Evolutionary conservation across 2,113 vertebrate genomes (phyloP).

Genomic region (Prinia subflava): DNA sequence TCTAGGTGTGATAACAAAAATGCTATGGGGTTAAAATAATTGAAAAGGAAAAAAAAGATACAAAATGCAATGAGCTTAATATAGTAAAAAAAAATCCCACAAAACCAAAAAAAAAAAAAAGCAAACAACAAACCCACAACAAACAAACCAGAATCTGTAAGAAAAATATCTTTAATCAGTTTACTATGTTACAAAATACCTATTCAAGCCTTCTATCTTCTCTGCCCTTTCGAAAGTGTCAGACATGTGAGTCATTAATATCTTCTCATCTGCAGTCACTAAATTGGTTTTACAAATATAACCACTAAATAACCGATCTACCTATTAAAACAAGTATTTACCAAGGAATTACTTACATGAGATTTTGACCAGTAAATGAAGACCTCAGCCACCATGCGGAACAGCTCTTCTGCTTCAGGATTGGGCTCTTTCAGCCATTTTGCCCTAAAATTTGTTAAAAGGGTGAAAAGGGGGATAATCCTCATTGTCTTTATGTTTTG

Average conservation of each 20-base stretch:
- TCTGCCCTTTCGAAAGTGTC: background rate
- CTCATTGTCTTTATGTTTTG: background rate
- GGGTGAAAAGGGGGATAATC: background rate
- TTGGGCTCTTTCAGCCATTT: slow-evolving; percentile 93
- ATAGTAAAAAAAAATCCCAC: background rate
- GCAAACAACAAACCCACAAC: background rate
- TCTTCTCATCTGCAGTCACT: background rate
- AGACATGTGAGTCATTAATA: background rate
- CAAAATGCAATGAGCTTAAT: background rate
- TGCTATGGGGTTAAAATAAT: background rate
- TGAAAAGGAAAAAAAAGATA: background rate
- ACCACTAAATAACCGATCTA: background rate
- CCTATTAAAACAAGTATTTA: background rate
- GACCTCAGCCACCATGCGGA: slow-evolving; percentile 97
- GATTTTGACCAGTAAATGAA: slow-evolving; percentile 98
- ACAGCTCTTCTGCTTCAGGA: slow-evolving; percentile 88
- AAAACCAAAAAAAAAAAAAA: background rate
- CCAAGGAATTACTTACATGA: slow-evolving; percentile 79
- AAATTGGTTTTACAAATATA: background rate
- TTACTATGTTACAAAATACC: background rate
- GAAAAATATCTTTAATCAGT: background rate
- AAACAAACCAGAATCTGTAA: background rate
- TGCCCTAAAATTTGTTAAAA: slow-evolving; percentile 76
- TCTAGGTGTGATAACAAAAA: background rate
- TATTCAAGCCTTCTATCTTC: background rate